Conservation (phyloP, 2,113 vertebrate species). For the Leiothrix lutea region DNA sequence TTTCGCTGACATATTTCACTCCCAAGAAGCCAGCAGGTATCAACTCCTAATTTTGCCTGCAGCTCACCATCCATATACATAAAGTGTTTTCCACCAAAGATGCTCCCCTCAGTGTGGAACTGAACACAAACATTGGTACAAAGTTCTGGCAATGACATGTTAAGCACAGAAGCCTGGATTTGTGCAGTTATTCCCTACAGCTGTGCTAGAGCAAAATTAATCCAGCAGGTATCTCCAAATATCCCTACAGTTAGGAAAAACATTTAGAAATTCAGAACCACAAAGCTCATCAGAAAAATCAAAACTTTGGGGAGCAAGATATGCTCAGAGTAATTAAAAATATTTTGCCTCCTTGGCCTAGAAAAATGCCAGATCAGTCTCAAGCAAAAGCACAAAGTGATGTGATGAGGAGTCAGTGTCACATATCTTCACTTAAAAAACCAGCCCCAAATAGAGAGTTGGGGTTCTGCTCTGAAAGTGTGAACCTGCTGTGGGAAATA, state of each 20-base stretch:
- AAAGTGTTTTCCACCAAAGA: not conserved
- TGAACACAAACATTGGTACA: not conserved
- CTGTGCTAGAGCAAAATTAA: not conserved
- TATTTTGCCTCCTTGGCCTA: not conserved
- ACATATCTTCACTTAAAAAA: not conserved
- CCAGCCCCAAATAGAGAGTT: not conserved
- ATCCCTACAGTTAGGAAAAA: not conserved
- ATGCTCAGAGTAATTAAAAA: slow-evolving; percentile 2
- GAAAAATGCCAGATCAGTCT: not conserved
- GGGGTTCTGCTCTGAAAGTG: not conserved
- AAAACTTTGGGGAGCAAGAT: not conserved
- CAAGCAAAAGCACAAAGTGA: not conserved
- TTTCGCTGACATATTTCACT: not conserved
- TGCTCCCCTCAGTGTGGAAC: not conserved
- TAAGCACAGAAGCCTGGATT: not conserved
- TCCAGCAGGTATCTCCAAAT: not conserved
- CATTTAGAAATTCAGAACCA: not conserved
- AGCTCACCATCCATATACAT: not conserved
- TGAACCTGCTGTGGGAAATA: not conserved
- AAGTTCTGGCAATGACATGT: not conserved
- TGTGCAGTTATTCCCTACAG: not conserved
- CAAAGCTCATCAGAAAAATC: not conserved
- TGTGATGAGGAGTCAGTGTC: not conserved
- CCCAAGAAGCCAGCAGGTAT: not conserved
- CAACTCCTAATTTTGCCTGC: not conserved